Percentiles rank a stretch among this genome's conserved stretches.
These are phyloP conservation scores for Eupithecia dodoneata DNA, from an alignment of 2,888 invertebrate genomes.

Conservation along the genomic window DNA sequence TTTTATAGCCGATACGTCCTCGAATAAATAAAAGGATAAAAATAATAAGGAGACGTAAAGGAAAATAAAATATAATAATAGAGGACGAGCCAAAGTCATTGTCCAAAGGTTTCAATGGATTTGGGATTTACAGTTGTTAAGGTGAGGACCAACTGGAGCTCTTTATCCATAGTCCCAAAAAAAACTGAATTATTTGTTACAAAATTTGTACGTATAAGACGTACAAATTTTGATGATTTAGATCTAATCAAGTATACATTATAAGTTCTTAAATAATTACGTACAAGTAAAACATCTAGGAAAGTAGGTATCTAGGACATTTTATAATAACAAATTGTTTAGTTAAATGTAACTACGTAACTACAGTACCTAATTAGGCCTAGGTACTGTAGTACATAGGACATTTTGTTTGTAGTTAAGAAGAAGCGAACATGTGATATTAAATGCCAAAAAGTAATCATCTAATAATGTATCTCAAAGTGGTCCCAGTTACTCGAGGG, in stretches of 20 bases:
- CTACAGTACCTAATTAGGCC: background rate
- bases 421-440: background rate
- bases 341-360: too few relatives aligned
- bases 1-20: constrained; percentile 77
- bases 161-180: background rate
- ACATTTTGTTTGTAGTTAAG: background rate
- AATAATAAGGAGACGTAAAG: constrained; percentile 76
- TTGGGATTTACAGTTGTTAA: constrained; percentile 60
- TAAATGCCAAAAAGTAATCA: background rate
- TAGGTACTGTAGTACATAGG: background rate
- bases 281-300: background rate
- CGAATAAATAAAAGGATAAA: constrained; percentile 77
- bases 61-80: constrained; percentile 79
- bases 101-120: constrained; percentile 67
- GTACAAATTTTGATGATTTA: too few relatives aligned
- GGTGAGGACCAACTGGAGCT: constrained; percentile 15
- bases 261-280: too few relatives aligned
- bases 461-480: background rate
- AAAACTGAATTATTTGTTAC: background rate
- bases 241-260: background rate
- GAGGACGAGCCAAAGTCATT: constrained; percentile 61
- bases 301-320: background rate
- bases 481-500: background rate
- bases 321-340: too few relatives aligned
- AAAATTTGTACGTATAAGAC: background rate